phyloP scores from a whole-genome alignment of 92 coral and sea anemone genomes.

The Umimayanthus chanpuru region DNA sequence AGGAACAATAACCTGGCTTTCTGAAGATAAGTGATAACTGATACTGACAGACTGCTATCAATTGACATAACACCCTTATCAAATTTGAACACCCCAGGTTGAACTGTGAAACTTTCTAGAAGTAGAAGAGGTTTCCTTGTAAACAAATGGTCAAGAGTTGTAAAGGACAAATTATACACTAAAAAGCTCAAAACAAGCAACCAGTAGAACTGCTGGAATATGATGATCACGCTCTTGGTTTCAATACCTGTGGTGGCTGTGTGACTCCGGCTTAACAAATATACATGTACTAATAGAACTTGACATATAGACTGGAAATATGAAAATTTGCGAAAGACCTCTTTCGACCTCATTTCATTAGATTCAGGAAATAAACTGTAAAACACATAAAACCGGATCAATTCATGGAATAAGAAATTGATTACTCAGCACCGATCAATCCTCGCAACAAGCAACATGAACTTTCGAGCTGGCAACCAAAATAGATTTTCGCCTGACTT shows the following conservation, averaged over 20 bases:
- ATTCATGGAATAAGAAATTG: background rate
- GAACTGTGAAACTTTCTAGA: background rate
- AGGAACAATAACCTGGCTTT: background rate
- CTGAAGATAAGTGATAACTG: too few species aligned
- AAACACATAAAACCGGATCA: background rate
- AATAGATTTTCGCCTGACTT: constrained; percentile 11
- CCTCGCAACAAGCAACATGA: background rate
- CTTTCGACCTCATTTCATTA: background rate
- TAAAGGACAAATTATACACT: background rate
- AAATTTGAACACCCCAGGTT: background rate
- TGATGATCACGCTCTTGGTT: background rate
- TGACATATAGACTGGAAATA: background rate
- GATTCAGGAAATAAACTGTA: background rate
- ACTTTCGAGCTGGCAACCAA: background rate
- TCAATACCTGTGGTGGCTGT: background rate
- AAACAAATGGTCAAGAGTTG: background rate
- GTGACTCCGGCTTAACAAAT: background rate
- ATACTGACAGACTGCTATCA: background rate
- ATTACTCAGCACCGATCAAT: background rate
- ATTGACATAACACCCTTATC: background rate
- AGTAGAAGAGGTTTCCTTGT: background rate
- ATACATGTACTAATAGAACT: background rate
- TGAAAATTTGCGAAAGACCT: background rate
- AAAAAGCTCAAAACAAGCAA: background rate
- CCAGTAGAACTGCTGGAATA: background rate